Percentiles rank a stretch among this genome's conserved stretches.
phyloP scores from a whole-genome alignment of 2,888 invertebrate species.

The Plagodis pulveraria region DNA sequence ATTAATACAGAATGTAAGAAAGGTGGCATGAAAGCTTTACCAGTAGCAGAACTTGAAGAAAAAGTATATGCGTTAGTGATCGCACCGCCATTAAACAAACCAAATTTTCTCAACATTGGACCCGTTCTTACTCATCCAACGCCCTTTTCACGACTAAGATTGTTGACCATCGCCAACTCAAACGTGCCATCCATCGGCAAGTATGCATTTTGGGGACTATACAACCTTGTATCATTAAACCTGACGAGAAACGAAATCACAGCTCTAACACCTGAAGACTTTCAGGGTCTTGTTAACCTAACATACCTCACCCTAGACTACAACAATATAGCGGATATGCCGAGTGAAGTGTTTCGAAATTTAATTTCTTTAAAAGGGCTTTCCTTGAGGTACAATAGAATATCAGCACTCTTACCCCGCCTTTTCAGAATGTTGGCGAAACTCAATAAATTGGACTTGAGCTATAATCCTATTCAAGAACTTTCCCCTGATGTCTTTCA shows the following conservation, averaged over 20 bases:
- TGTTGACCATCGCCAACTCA: slow-evolving; percentile 89
- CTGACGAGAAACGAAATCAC: slow-evolving; percentile 90
- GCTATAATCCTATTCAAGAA: slow-evolving; percentile 89
- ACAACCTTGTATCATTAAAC: slow-evolving; percentile 85
- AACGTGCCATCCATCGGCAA: slow-evolving; percentile 91
- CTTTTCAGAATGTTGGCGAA: slow-evolving; percentile 90
- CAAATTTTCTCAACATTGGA: slow-evolving; percentile 89
- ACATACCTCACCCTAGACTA: slow-evolving; percentile 89
- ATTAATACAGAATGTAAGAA: slow-evolving; percentile 82
- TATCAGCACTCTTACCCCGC: slow-evolving; percentile 88
- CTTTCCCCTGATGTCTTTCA: slow-evolving; percentile 92
- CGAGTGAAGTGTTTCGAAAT: slow-evolving; percentile 90
- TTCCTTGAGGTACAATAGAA: slow-evolving; percentile 87
- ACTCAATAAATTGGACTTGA: slow-evolving; percentile 89
- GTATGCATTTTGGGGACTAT: slow-evolving; percentile 93
- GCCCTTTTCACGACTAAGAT: slow-evolving; percentile 85
- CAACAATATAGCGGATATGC: slow-evolving; percentile 90
- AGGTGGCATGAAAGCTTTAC: slow-evolving; percentile 88
- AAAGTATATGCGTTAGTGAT: slow-evolving; percentile 88
- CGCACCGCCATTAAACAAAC: slow-evolving; percentile 85
- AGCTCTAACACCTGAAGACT: slow-evolving; percentile 88
- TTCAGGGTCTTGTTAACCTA: slow-evolving; percentile 90
- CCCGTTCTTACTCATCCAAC: slow-evolving; percentile 86
- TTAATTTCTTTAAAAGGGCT: slow-evolving; percentile 88
- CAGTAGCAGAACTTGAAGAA: slow-evolving; percentile 86